Evolutionary conservation across 2,113 vertebrate genomes (phyloP), one percentile per base, ranked within the genome.

Genomic region (Etheostoma spectabile): DNA sequence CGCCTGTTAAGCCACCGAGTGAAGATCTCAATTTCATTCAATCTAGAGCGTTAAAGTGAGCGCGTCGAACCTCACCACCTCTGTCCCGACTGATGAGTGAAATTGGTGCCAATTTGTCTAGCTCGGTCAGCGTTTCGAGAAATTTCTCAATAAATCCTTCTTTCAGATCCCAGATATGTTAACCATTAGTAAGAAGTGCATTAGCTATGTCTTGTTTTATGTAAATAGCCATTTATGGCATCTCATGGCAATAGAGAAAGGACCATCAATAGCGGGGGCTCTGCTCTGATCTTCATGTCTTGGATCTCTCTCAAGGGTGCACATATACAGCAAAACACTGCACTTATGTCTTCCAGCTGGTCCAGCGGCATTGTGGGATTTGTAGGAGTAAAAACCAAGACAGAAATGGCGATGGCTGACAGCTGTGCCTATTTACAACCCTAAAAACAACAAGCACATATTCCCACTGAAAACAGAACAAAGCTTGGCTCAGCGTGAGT

Each of bases 391-490:
- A 87, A 92, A 90, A 94, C 93, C 87, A 89, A 74, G 70, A 15
- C 27, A 48, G 33, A 55, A 78, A 35, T 57, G 60, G 74, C 42
- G 77, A 87, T 79, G 86, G 86, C 68, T 74, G 89, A 89, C 92
- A 94, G 91, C 91, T 93, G 93, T 87, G 86, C 91, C 88, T 94
- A 92, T 95, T 93, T 93, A 93, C 89, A 89, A 89, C 70, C 77
- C 79, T n/a, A 83, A 85, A 83, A 91, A 88, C 86, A 91, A 88
- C 89, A 84, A 84, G 81, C 84, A 46, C 85, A 85, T 61, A 92
- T 83, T 86, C 78, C 83, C 76, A 74, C 52, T 46, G 80, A 82
- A 81, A 91, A 86, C 82, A 78, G 21, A 73, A 80, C 59, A 45
- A 51, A 71, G 78, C 73, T 45, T 5, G 19, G 68, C 77, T 55